Evolutionary conservation across 2,797 vertebrate genomes (phyloP).

Genomic region (Varecia variegata): DNA sequence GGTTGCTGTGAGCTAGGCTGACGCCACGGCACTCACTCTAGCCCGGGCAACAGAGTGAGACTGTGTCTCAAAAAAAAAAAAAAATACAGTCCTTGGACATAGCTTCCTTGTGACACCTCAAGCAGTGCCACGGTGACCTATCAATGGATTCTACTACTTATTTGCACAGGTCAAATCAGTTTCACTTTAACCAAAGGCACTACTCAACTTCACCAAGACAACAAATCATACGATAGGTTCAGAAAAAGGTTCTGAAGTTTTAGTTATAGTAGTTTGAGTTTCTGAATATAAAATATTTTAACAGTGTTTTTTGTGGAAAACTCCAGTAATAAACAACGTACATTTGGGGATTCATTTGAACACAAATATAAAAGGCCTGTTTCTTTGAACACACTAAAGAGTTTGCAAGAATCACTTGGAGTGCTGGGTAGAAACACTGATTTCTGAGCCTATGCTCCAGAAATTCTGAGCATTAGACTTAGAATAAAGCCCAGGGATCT

Average conservation of each 20-base stretch:
- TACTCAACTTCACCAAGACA: not conserved
- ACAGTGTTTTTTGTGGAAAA: not conserved
- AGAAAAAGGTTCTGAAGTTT: constrained; percentile 2
- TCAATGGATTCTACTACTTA: too few relatives aligned
- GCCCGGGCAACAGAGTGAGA: too few relatives aligned
- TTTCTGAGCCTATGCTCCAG: not conserved
- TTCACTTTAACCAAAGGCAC: not conserved
- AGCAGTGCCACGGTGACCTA: not conserved
- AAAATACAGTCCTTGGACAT: not conserved
- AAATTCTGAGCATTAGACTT: not conserved
- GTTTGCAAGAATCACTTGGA: not conserved
- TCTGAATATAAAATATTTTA: constrained; percentile 10
- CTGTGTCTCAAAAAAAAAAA: too few relatives aligned
- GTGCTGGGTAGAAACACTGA: not conserved
- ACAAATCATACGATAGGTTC: not conserved
- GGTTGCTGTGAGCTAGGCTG: too few relatives aligned
- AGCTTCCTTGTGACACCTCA: not conserved
- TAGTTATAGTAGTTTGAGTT: not conserved
- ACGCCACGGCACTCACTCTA: too few relatives aligned
- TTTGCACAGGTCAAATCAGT: not conserved
- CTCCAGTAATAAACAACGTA: not conserved
- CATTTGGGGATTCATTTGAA: not conserved
- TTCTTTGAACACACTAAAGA: not conserved
- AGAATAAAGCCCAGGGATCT: not conserved
- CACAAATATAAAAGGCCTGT: not conserved